Base-by-base conservation (phyloP, 2,113 vertebrate species). In the Chloropsis hardwickii region DNA sequence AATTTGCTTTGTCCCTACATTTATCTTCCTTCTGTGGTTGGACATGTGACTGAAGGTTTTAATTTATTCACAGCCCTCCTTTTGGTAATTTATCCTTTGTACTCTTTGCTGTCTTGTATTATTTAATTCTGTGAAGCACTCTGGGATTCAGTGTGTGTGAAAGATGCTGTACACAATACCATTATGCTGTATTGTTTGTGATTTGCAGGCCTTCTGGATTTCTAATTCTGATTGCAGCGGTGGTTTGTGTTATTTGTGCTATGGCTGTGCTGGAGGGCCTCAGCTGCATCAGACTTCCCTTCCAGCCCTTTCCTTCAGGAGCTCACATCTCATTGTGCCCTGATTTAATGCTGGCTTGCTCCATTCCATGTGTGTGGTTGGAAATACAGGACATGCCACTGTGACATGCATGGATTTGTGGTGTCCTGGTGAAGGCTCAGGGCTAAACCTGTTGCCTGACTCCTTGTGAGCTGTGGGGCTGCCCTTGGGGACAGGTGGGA, bases 121-220 rank as follows among this genome's bases (percentile, higher is more conserved):
- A 93, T 97, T 95, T 96, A 94, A 95, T 96, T 96, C 95, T 71
- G 74, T 83, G 69, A 74, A 92, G 94, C 71, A 33, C 81, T 93
- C 88, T 77, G 94, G 93, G 94, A 93, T 92, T 85, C 85, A 35
- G 50, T 14, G 50, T 42, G 39, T 92, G 51, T 86, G 85, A 70
- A 96, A 62, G 95, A 92, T 82, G 87, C 94, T 58, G 88, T 57
- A 78, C 93, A 90, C 94, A 94, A 90, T 96, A 86, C 82, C 85
- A 90, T 93, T 86, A 80, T 81, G 90, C 92, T 93, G 88, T 79
- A 88, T 94, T 95, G 88, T 92, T 94, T 94, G 80, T 92, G 93
- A 77, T 96, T 96, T 77, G 90, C 65, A 47, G 76, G 76, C 90
- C 81, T 93, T 62, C 90, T 92, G 90, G 78, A 90, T 91, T 91